Percentiles rank a stretch among this genome's conserved stretches.
These are phyloP conservation scores for Synergus laeviventris DNA, from an alignment of 2,888 invertebrate species.

Conservation along the genomic window DNA sequence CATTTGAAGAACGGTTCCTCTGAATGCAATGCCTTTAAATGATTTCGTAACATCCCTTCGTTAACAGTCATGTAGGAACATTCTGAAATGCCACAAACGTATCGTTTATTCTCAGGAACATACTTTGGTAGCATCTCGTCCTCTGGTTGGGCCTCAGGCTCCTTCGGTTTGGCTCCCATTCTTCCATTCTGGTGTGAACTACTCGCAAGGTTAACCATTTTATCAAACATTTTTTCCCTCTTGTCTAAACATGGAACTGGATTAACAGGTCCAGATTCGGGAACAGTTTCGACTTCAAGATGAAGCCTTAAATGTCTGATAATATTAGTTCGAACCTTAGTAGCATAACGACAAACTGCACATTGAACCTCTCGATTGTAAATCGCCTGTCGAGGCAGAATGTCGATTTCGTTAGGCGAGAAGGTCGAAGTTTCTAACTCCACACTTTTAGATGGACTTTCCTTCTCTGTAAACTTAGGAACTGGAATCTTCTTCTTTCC, in stretches of 20 bases:
- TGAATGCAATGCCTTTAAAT: constrained; percentile 84
- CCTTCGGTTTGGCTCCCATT: constrained; percentile 72
- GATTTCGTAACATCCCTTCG: constrained; percentile 84
- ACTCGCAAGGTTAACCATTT: constrained; percentile 90
- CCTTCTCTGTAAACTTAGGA: constrained; percentile 53
- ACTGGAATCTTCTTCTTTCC: constrained; percentile 54
- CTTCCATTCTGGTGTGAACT: constrained; percentile 78
- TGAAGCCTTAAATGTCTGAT: constrained; percentile 84
- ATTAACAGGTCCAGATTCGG: constrained; percentile 85
- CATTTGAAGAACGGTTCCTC: constrained; percentile 81
- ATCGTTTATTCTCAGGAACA: constrained; percentile 77
- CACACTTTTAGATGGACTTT: constrained; percentile 53
- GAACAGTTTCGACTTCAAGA: constrained; percentile 79
- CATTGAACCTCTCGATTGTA: constrained; percentile 81
- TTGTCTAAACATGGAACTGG: constrained; percentile 88
- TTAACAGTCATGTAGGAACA: constrained; percentile 86
- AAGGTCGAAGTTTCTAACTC: constrained; percentile 68
- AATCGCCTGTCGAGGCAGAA: constrained; percentile 82
- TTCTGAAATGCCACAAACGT: constrained; percentile 83
- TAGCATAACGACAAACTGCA: constrained; percentile 82
- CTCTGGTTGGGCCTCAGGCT: constrained; percentile 51
- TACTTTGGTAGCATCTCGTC: constrained; percentile 70
- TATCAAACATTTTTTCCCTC: constrained; percentile 89
- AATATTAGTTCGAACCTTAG: constrained; percentile 85
- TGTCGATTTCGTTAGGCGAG: constrained; percentile 81